These are phyloP conservation scores for Drosophila insularis DNA, from an alignment of 1,140 invertebrate species.

Conservation along the genomic window DNA sequence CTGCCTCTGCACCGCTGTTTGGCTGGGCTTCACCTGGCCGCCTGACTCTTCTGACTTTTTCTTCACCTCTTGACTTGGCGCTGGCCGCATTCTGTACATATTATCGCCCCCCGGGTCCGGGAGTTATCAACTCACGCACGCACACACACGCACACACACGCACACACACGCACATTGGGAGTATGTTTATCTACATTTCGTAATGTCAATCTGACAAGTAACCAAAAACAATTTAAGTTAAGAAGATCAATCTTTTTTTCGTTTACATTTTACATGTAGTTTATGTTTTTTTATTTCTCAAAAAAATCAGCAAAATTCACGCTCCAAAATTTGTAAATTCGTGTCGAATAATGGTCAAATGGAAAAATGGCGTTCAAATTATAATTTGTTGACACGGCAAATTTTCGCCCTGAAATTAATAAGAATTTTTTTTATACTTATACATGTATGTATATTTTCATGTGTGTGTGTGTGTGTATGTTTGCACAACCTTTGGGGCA, in stretches of 20 bases:
- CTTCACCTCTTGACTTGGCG: slow-evolving; percentile 56
- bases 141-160: slow-evolving; percentile 48
- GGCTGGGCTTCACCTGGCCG: slow-evolving; percentile 42
- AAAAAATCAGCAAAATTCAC: slow-evolving; percentile 43
- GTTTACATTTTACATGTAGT: slow-evolving; percentile 25
- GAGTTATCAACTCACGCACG: slow-evolving; percentile 53
- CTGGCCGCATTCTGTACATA: slow-evolving; percentile 53
- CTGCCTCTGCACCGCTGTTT: slow-evolving; percentile 10
- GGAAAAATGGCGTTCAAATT: slow-evolving; percentile 61
- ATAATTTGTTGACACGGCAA: slow-evolving; percentile 62
- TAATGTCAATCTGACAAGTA: slow-evolving; percentile 59
- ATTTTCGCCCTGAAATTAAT: slow-evolving; percentile 57
- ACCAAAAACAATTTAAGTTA: slow-evolving; percentile 23
- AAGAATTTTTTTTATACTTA: slow-evolving; percentile 37
- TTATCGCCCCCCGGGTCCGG: slow-evolving; percentile 37
- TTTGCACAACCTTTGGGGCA: slow-evolving; percentile 23
- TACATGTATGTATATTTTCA: slow-evolving; percentile 6
- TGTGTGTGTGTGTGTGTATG: slow-evolving; percentile 14
- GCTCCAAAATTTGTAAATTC: too few species aligned
- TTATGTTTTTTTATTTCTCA: not conserved
- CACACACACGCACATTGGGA: slow-evolving; percentile 34
- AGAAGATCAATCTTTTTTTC: slow-evolving; percentile 33
- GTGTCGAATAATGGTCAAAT: too few species aligned
- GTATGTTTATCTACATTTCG: slow-evolving; percentile 52
- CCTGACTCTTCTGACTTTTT: slow-evolving; percentile 8